Base-by-base conservation (phyloP, 2,797 vertebrate species). In the Peromyscus nudipes region DNA sequence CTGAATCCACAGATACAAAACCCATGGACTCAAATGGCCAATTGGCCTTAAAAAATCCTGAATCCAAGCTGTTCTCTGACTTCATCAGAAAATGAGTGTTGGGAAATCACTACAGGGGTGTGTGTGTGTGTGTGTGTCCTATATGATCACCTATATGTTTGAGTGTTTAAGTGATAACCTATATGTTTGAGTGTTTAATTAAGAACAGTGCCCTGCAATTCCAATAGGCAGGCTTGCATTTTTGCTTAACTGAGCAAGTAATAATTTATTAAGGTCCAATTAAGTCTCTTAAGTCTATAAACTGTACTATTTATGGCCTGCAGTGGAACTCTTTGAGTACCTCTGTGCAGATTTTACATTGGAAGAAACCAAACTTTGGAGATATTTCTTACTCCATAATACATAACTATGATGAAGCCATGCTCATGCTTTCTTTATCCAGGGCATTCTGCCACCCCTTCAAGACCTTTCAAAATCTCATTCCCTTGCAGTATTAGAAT, bases 11-110 rank as follows among this genome's bases (percentile, higher is more conserved):
- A 43, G 40, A 62, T 64, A 49, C 37, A 34, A 49, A 77, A 64
- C 31, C 4, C 40, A 37, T 71, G 12, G 31, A 49, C 19, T 60
- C 46, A 81, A 55, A 27, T 4, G 40, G 49, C 6, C 37, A 29
- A 19, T 1, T 49, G 29, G 29, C 67, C 37, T 92, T 76, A 80
- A 25, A 93, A 93, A 37, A 85, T 52, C 23, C 62, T 69, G 40
- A 71, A 55, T 65, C 23, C 77, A 81, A 86, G 40, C 34, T 86
- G 21, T 64, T 82, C 27, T 69, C 46, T 64, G 12, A 21, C 89
- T 94, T 94, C 92, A 46, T 83, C 69, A 75, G 73, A 79, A 93
- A 89, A 87, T 85, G 89, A 46, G 4, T 77, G 25, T 3, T 64
- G 34, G 67, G 1, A 40, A 94, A 88, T 17, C 29, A 46, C 23